Evolutionary conservation across 1,140 invertebrate genomes (phyloP), one percentile per base, ranked within the genome.

Genomic region (Trichomalopsis sarcophagae): DNA sequence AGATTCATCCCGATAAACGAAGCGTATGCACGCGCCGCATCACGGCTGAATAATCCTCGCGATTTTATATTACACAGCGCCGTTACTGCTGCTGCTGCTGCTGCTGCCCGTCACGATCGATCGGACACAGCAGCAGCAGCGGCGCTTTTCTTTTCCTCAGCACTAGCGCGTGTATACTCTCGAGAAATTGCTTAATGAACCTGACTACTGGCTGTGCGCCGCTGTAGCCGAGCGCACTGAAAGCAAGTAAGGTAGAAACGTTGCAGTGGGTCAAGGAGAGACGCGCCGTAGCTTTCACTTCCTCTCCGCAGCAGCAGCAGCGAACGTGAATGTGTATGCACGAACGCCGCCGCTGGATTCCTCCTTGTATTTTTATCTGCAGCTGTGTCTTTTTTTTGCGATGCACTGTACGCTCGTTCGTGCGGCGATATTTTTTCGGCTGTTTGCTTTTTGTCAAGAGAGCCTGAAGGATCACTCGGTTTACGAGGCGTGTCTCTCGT

Each of bases 211-310:
- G 47, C 44, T 17, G 27, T 27, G 88, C 17, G 50, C 76, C 85
- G 84, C 88, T 84, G 71, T 80, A 84, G 84, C 86, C 87, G 89
- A 88, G 89, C 89, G 88, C 88, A 62, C 40, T 89, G 90, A 89
- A 90, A 92, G 92, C 92, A 93, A 93, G 91, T 92, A 93, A 93
- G 92, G 92, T 92, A 93, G 91, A 92, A 92, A 92, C 91, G 89
- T 92, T 93, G 91, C 91, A 93, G 92, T 93, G 92, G 92, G 92
- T 93, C 92, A 93, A 93, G 92, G 92, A 93, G 92, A 93, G 92
- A 92, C 91, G 87, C 87, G 47, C 62, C 44, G 36, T 50, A 11
- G 92, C 92, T 93, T 93, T 93, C 93, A 93, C 92, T 92, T 93
- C 92, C 92, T 93, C 92, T 93, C 89, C 88, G 89, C 62, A 80